Base-by-base conservation (phyloP, 1,140 invertebrate genomes). In the Papilio helenus region DNA sequence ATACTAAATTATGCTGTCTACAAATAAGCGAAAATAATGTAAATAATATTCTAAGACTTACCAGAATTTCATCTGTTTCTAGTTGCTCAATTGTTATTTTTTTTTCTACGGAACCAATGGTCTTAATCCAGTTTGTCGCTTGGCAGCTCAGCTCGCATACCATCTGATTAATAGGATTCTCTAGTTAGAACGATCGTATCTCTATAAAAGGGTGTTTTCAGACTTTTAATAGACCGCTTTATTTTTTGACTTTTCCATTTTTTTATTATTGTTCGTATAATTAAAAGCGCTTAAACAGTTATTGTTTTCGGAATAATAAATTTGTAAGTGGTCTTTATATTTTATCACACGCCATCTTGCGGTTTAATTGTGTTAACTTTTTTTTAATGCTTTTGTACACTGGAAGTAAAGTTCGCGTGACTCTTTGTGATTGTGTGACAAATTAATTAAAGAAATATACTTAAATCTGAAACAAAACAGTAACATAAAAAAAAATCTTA, bases 191-290 rank as follows among this genome's bases (percentile, higher is more conserved):
- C 72, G 87, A 92, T 93, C 82, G 85, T 89, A 90, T 91, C 87
- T 88, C 81, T 90, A 89, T 90, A 90, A 91, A 90, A 89, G 87
- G 86, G 88, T 87, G 88, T 90, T 93, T 92, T 93, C 86, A 90
- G 86, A 85, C 83, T 88, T 87, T 89, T 90, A 91, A 91, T 91
- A 90, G 89, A 90, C 87, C 85, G 87, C 86, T 85, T 84, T 81
- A 83, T 86, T 81, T 49, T 81, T 84, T 83, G 77, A 73, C 79
- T 77, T 71, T 55, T 83, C 77, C 51, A 73, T 79, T 76, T 78
- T 73, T 80, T 81, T 81, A 76, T 79, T 78, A 81, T 79, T 80
- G 46, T 78, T 78, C 29, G 51, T 7, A 49, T 77, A 77, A 77
- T 77, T 77, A 77, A 77, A 77, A 77, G 44, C 51, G 76, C 76